Evolutionary conservation across 2,888 invertebrate species (phyloP), one percentile per base, ranked within the genome.

Genomic region (Siphonodentalium dalli): DNA sequence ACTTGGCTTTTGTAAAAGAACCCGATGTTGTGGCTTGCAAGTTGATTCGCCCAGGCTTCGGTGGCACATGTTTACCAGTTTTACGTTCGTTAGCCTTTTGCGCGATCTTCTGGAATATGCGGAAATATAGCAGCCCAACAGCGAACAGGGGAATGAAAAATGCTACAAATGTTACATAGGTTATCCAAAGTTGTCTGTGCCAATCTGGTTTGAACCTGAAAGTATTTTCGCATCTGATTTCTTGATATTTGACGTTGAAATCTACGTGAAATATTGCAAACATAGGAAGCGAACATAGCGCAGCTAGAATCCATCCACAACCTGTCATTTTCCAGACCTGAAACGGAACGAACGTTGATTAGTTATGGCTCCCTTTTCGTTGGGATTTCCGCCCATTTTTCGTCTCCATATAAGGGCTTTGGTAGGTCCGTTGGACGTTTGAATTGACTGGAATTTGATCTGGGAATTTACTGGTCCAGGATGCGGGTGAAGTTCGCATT

Each of bases 1-100:
- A 68, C 61, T 79, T 80, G 7, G 82, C 82, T 47, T 70, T 73
- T 11, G 79, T 77, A 21, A 82, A 66, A 0, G 80, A 75, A 23
- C 65, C 70, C 9, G 77, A 77, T 11, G 68, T 69, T 2, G 78
- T 77, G 54, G 74, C 72, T 52, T 76, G 77, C 11, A 78, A 65
- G 24, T 73, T 71, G 23, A 79, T 65, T 54, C 75, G 75, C 5
- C 75, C 78, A 3, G 75, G 69, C 42, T 71, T 75, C 33, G 68
- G 65, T 35, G 61, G 65, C 48, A 64, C 61, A 20, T 63, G 62
- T 34, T 67, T 68, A 15, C 58, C 56, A 15, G 59, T 65, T 20
- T 64, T 50, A 34, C 66, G 65, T 53, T 75, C 74, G 15, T 66
- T 65, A 3, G 77, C 75, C 45, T 78, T 79, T 33, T 68, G 54